Evolutionary conservation across 2,113 vertebrate genomes (phyloP).

Genomic region (Phalacrocorax carbo): DNA sequence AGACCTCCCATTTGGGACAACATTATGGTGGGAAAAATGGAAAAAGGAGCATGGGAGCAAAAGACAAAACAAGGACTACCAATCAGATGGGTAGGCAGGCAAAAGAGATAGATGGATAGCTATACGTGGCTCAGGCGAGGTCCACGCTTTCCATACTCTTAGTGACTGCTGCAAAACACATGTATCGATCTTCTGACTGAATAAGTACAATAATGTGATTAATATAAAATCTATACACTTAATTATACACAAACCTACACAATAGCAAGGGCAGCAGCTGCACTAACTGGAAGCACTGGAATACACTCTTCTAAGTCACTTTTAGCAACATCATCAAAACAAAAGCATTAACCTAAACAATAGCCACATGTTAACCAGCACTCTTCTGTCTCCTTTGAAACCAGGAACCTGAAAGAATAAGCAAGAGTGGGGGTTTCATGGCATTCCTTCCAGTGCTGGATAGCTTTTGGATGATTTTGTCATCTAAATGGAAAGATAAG

Average conservation of each 20-base stretch:
- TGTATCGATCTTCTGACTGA: background rate
- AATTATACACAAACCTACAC: background rate
- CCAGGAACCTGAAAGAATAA: background rate
- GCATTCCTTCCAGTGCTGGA: background rate
- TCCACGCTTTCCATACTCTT: background rate
- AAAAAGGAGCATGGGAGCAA: background rate
- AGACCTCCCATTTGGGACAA: background rate
- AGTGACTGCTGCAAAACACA: background rate
- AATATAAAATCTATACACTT: background rate
- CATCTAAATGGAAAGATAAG: background rate
- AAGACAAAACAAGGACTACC: background rate
- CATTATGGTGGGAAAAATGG: background rate
- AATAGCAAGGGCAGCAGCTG: background rate
- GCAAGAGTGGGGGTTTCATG: background rate
- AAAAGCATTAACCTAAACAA: background rate
- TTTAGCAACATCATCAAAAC: conserved; percentile 8
- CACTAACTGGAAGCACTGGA: background rate
- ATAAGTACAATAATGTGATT: background rate
- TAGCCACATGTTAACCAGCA: background rate
- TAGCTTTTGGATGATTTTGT: background rate
- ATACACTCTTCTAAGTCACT: conserved; percentile 10
- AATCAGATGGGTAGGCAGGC: background rate
- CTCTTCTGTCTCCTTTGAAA: background rate
- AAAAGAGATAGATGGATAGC: background rate
- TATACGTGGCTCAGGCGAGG: background rate